phyloP scores from a whole-genome alignment of 2,888 invertebrate species.

The Mythimna impura region DNA sequence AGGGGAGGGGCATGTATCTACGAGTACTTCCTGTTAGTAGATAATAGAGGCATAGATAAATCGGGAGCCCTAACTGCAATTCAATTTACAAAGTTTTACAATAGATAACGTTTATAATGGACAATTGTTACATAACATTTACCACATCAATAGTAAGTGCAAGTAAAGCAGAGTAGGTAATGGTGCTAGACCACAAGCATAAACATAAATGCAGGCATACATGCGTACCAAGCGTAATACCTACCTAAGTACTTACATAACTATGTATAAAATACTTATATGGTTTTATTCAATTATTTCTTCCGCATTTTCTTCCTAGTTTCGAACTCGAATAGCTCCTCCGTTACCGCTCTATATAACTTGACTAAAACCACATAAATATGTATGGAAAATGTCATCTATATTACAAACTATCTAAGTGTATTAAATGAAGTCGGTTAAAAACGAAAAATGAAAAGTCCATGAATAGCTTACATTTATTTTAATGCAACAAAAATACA shows the following conservation, averaged over 20 bases:
- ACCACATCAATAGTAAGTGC: constrained; percentile 38
- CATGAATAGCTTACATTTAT: constrained; percentile 63
- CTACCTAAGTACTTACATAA: constrained; percentile 35
- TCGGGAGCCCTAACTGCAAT: constrained; percentile 4
- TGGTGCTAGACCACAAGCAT: constrained; percentile 53
- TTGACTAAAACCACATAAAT: not conserved
- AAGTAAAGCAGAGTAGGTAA: constrained; percentile 40
- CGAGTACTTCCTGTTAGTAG: too few species aligned
- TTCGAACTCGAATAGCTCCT: constrained; percentile 4
- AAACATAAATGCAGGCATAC: constrained; percentile 49
- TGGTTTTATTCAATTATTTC: not conserved
- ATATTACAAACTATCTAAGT: too few species aligned
- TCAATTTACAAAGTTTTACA: not conserved
- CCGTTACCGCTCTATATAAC: not conserved
- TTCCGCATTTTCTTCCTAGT: not conserved
- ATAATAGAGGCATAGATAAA: not conserved
- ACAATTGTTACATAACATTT: constrained; percentile 37
- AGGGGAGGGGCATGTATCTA: too few species aligned
- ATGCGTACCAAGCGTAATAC: constrained; percentile 42
- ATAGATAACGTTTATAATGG: constrained; percentile 15
- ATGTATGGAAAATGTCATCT: not conserved
- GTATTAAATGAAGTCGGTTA: too few species aligned
- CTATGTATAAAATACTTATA: not conserved
- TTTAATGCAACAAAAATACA: constrained; percentile 68
- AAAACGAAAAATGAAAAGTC: constrained; percentile 55